A percentile compares a stretch with the other conserved stretches of the same genome.
Evolutionary conservation across 2,888 invertebrate genomes (phyloP).

Genomic region (Geotrupes spiniger): DNA sequence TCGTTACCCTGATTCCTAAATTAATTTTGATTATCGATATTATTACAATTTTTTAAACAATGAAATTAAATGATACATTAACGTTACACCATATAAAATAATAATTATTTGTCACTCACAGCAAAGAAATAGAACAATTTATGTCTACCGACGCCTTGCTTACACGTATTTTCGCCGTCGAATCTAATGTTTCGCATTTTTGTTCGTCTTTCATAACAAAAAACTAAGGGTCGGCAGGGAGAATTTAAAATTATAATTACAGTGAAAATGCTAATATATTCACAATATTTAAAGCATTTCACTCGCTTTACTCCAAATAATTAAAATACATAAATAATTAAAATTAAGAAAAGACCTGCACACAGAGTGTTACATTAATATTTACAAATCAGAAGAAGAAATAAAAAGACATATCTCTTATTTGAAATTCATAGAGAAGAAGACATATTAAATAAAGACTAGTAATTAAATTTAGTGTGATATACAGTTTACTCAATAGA

Average conservation of each 20-base stretch:
- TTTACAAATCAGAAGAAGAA: conserved; percentile 14
- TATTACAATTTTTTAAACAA: too few relatives aligned
- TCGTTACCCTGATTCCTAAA: conserved; percentile 11
- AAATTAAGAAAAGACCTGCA: conserved; percentile 33
- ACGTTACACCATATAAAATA: not conserved
- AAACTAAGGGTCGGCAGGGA: not conserved
- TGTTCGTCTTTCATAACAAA: conserved; percentile 6
- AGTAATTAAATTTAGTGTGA: conserved; percentile 33
- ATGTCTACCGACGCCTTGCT: conserved; percentile 1
- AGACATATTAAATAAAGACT: conserved; percentile 32
- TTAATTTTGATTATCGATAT: conserved; percentile 8
- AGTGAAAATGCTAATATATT: conserved; percentile 40
- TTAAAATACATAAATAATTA: conserved; percentile 32
- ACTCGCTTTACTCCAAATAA: conserved; percentile 32
- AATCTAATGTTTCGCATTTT: not conserved
- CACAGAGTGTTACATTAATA: conserved; percentile 35
- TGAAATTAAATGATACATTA: too few relatives aligned
- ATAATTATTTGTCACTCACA: conserved; percentile 18
- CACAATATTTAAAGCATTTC: conserved; percentile 47
- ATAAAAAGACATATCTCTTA: conserved; percentile 9
- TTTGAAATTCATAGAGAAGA: conserved; percentile 12
- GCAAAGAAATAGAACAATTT: conserved; percentile 9
- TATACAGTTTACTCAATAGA: conserved; percentile 11
- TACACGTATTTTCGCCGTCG: not conserved
- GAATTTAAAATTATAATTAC: not conserved